Percentiles rank a stretch among this genome's conserved stretches.
Conservation (phyloP, 2,888 invertebrate genomes). For the Heliconius hortense region DNA sequence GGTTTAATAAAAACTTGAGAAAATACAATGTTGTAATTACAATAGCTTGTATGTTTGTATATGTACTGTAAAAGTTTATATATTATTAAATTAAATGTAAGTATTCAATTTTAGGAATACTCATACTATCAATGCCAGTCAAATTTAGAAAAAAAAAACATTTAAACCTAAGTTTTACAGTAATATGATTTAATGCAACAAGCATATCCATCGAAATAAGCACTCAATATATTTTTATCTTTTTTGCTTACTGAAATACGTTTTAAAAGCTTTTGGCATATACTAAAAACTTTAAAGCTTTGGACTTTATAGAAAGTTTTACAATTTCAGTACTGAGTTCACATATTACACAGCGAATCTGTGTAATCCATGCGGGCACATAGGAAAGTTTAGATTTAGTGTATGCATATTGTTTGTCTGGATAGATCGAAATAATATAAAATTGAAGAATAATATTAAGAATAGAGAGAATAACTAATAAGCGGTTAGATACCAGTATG, state of each 20-base stretch:
- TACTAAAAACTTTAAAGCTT: slow-evolving; percentile 20
- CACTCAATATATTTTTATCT: neutral
- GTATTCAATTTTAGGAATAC: no score
- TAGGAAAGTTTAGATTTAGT: slow-evolving; percentile 14
- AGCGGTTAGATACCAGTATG: no score
- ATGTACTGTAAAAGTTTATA: neutral
- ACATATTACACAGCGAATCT: slow-evolving; percentile 20
- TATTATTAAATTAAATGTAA: no score
- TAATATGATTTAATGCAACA: neutral
- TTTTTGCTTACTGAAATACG: neutral
- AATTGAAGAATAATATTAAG: neutral
- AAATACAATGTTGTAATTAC: neutral
- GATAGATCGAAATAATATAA: neutral
- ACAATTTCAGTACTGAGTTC: slow-evolving; percentile 22
- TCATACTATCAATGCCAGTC: no score
- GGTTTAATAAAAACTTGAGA: neutral
- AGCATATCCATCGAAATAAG: neutral
- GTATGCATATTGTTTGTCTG: neutral
- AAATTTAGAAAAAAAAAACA: no score
- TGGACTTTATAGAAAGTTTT: slow-evolving; percentile 22
- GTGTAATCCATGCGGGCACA: slow-evolving; percentile 20
- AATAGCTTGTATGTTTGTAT: neutral
- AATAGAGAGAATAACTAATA: no score
- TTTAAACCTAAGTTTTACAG: no score
- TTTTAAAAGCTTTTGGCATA: slow-evolving; percentile 14